Evolutionary conservation across 64 coral and sea anemone genomes (phyloP).

Genomic region (Actinia tenebrosa): DNA sequence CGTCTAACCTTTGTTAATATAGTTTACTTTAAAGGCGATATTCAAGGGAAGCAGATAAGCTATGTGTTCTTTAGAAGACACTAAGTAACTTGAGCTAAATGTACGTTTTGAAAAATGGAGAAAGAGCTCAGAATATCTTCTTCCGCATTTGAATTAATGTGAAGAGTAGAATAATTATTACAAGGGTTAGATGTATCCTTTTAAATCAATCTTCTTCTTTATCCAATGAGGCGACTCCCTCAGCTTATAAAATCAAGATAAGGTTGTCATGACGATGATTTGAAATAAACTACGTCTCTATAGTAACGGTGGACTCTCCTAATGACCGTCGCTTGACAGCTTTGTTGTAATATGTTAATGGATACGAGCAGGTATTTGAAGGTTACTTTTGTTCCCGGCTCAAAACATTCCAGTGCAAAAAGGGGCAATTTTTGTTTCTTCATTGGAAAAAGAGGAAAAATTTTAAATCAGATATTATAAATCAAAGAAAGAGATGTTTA

Average conservation of each 20-base stretch:
- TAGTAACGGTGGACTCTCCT: background rate
- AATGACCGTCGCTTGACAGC: too few species aligned
- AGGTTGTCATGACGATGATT: background rate
- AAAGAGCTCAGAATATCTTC: too few species aligned
- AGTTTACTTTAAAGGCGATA: background rate
- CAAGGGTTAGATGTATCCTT: background rate
- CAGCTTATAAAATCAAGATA: too few species aligned
- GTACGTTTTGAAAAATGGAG: too few species aligned
- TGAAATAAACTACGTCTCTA: background rate
- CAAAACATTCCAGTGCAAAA: too few species aligned
- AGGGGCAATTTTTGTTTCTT: background rate
- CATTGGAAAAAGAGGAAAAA: background rate
- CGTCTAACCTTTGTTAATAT: background rate
- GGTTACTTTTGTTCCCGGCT: background rate
- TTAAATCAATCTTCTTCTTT: background rate
- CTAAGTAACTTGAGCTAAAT: background rate
- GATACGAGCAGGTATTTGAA: too few species aligned
- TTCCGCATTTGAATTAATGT: background rate
- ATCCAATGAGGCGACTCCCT: background rate
- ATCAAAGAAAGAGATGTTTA: conserved; percentile 1
- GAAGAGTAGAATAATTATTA: background rate
- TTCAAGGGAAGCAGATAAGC: background rate
- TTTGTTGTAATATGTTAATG: too few species aligned
- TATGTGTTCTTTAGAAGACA: background rate
- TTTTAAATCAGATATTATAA: background rate